Base-by-base conservation (phyloP, 2,797 vertebrate genomes). In the Oreonectes daqikongensis region DNA sequence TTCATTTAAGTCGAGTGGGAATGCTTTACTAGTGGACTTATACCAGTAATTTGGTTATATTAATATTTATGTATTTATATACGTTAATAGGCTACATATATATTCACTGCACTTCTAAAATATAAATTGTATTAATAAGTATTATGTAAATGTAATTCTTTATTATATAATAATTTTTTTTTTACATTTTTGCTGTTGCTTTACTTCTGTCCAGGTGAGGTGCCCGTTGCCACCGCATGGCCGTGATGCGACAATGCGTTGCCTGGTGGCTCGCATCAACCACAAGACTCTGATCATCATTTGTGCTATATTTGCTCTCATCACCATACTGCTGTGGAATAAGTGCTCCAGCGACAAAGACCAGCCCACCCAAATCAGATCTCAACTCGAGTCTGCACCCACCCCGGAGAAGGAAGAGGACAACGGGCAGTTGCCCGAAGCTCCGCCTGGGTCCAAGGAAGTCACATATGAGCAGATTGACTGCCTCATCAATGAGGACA, bases 401-500 rank as follows among this genome's bases (percentile, higher is more conserved):
- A 82, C 88, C 0, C 87, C 88, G 4, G 79, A 88, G 75, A 82
- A 72, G 22, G 72, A 87, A 12, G 86, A 75, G 9, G 85, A 85
- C 15, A 85, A 81, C 6, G 72, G 77, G 18, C 83, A 86, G 50
- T 92, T 88, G 12, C 86, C 89, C 0, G 93, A 93, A 76, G 93
- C 92, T 0, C 92, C 94, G 0, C 93, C 93, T 0, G 60, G 93
- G 0, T 91, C 87, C 0, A 90, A 85, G 0, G 92, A 93, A 20
- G 87, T 87, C 53, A 93, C 90, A 38, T 95, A 95, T 1, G 94
- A 95, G 81, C 94, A 95, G 83, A 93, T 95, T 8, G 94, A 95
- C 88, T 95, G 95, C 76, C 87, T 95, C 61, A 94, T 95, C 86
- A 95, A 95, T 57, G 95, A 95, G 2, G 94, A 95, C 76, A 88